Evolutionary conservation across 2,113 vertebrate genomes (phyloP).

Genomic region (Phaethornis superciliosus): DNA sequence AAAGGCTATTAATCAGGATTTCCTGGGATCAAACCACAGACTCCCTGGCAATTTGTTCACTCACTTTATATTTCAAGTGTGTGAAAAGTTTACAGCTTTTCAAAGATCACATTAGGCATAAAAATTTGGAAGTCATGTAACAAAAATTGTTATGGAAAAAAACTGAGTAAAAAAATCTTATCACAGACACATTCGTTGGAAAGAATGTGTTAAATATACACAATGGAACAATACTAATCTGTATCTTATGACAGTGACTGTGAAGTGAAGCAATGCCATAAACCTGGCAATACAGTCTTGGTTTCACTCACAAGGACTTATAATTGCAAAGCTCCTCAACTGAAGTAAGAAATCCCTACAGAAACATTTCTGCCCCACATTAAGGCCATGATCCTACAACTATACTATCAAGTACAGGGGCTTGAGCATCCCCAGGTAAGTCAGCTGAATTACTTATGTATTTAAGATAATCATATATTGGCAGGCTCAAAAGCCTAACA

Average conservation of each 20-base stretch:
- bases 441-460: background rate
- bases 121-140: conserved; percentile 65
- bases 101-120: conserved; percentile 71
- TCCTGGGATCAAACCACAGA: conserved; percentile 77
- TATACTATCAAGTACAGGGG: background rate
- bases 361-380: background rate
- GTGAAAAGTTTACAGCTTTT: conserved; percentile 76
- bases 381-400: background rate
- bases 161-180: conserved; percentile 47
- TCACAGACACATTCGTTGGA: conserved; percentile 58
- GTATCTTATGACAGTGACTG: conserved; percentile 45
- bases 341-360: background rate
- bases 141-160: conserved; percentile 52
- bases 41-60: conserved; percentile 54
- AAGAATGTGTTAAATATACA: conserved; percentile 50
- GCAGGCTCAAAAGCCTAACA: conserved; percentile 2
- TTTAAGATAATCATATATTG: background rate
- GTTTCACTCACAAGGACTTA: conserved; percentile 37
- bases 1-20: conserved; percentile 78
- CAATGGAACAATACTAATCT: conserved; percentile 61
- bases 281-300: conserved; percentile 43
- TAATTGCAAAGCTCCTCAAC: background rate
- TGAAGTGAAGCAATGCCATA: conserved; percentile 59
- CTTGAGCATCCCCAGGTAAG: background rate
- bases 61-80: conserved; percentile 69